A percentile compares a stretch with the other conserved stretches of the same genome.
These are phyloP conservation scores for Aramus guarauna DNA, from an alignment of 2,113 vertebrate genomes.

Conservation along the genomic window DNA sequence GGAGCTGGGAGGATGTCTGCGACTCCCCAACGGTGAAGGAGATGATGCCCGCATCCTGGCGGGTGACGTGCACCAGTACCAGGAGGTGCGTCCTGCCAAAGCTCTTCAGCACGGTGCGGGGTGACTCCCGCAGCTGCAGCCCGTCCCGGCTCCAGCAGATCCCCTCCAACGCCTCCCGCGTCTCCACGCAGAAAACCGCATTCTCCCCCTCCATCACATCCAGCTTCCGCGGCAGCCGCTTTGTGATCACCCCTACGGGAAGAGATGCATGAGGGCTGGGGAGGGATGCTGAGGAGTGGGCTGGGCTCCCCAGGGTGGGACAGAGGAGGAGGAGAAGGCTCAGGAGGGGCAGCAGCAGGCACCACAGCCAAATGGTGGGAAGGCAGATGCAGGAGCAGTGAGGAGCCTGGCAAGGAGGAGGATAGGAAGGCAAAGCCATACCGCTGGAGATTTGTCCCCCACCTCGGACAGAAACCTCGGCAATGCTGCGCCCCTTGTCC, in stretches of 20 bases:
- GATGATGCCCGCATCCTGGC: conserved; percentile 88
- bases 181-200: conserved; percentile 92
- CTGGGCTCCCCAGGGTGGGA: not conserved
- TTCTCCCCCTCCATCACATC: conserved; percentile 96
- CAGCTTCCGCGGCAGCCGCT: conserved; percentile 89
- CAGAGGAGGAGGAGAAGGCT: not conserved
- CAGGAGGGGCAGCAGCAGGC: not conserved
- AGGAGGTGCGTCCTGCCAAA: conserved; percentile 92
- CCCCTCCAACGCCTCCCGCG: conserved; percentile 82
- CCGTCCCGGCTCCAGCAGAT: conserved; percentile 90
- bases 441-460: rapidly evolving
- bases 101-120: conserved; percentile 86
- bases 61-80: conserved; percentile 91
- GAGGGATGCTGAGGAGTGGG: not conserved
- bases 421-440: not conserved
- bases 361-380: not conserved
- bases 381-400: not conserved
- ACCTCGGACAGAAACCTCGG: conserved; percentile 95
- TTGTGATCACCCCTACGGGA: conserved; percentile 67
- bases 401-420: not conserved
- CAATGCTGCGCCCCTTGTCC: conserved; percentile 91
- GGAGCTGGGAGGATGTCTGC: conserved; percentile 88
- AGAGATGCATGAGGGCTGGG: not conserved
- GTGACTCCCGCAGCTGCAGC: conserved; percentile 80
- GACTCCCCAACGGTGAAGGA: conserved; percentile 87